Evolutionary conservation across 35 echinoderm and acorn worm species (phyloP).

Genomic region (Heliocidaris tuberculata): DNA sequence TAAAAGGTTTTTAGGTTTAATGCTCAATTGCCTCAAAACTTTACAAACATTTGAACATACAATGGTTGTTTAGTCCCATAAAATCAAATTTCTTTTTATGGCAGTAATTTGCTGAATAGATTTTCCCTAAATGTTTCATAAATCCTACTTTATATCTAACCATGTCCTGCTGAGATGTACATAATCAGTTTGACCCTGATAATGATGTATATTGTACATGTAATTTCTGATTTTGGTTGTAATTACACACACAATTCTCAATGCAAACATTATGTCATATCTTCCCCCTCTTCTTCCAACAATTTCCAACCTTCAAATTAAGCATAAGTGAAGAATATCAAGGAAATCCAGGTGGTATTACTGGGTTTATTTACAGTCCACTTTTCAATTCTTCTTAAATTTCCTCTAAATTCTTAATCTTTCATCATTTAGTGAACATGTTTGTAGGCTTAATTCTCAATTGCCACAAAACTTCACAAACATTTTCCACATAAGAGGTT

Average conservation of each 20-base stretch:
- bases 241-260: neutral
- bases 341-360: neutral
- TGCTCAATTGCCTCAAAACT: neutral
- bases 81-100: neutral
- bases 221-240: neutral
- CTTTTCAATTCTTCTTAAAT: neutral
- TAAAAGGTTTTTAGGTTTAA: neutral
- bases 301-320: neutral
- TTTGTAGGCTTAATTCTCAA: neutral
- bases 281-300: neutral
- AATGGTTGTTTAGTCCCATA: neutral
- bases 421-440: neutral
- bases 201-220: neutral
- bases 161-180: neutral
- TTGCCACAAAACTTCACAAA: neutral
- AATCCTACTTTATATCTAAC: neutral
- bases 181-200: neutral
- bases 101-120: neutral
- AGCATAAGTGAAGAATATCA: neutral
- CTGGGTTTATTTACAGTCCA: neutral
- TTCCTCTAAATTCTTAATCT: slow-evolving; percentile 1
- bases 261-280: neutral
- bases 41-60: neutral
- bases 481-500: neutral
- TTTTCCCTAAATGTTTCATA: neutral